Base-by-base conservation (phyloP, 2,113 vertebrate species). In the Lipotes vexillifer region DNA sequence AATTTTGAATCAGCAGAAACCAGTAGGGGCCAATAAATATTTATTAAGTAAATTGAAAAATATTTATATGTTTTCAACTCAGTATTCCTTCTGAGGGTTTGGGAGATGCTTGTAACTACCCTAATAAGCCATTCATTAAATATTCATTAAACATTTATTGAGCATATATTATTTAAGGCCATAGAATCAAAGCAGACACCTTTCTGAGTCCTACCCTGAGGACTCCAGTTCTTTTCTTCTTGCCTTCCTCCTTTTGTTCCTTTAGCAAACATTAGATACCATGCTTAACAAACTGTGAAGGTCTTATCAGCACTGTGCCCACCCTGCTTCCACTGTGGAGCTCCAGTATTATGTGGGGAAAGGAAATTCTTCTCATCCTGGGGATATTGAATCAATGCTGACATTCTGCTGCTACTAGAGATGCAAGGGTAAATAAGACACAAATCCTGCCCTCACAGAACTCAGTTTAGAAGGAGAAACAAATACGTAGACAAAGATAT, bases 31-130 rank as follows among this genome's bases (percentile, higher is more conserved):
- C 74, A 92, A 20, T 89, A 82, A 75, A 82, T 91, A 29, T 65
- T 78, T 95, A 85, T 95, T 94, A 92, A 97, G 66, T 89, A 57
- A 95, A 68, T 66, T 41, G 3, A 61, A 95, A 93, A 88, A 55
- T 93, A 52, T 61, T 55, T 77, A 6, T 55, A 41, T 88, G 78
- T 68, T 91, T 97, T 95, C 59, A 96, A 38, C 9, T 90, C 44
- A n/a, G 1, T 92, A 12, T 87, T 94, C 25, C 46, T 80, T 80
- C n/a, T 83, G 38, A 83, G 93, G 65, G 20, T 92, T 92, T 93
- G 46, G 80, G 25, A 88, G 65, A 66, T 92, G 55, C 25, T 90
- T 93, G 0, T 93, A 83, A 78, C 38, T 95, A 11, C 21, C 13
- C 27, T 90, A 90, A 33, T 57, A 94, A 61, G 71, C 20, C 82